A percentile compares a stretch with the other conserved stretches of the same genome.
These are phyloP conservation scores for Neogale vison DNA, from an alignment of 2,113 vertebrate genomes.

Conservation along the genomic window DNA sequence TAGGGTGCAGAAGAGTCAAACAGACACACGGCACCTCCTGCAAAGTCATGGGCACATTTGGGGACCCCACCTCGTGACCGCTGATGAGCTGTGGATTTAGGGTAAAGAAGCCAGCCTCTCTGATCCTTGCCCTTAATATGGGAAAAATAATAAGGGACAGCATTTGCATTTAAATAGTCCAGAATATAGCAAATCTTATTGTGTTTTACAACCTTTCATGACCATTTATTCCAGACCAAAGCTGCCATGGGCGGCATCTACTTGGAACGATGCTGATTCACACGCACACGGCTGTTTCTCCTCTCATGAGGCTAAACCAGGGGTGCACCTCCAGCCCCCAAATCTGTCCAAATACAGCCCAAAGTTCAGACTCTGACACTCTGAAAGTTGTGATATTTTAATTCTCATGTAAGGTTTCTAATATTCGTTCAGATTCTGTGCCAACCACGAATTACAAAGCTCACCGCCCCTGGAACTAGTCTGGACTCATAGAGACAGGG, in stretches of 20 bases:
- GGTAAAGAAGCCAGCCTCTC: background rate
- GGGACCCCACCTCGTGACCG: background rate
- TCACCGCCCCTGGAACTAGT: background rate
- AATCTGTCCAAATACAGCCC: background rate
- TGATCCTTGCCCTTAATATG: background rate
- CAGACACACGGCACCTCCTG: background rate
- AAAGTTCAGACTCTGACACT: background rate
- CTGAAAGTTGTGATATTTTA: accelerated
- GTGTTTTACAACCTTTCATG: background rate
- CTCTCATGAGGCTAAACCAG: background rate
- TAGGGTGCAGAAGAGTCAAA: background rate
- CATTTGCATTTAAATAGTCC: no score
- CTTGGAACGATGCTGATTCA: background rate
- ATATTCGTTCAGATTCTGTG: background rate
- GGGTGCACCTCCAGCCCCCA: no score
- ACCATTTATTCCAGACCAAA: background rate
- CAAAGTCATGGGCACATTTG: background rate
- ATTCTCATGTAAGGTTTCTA: background rate
- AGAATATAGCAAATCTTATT: background rate
- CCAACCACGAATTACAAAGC: background rate
- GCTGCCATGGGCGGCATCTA: accelerated
- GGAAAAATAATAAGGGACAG: background rate
- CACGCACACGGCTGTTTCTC: accelerated
- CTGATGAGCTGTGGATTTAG: background rate
- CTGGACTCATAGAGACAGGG: background rate